phyloP scores from a whole-genome alignment of 2,888 invertebrate species.

The Ochropleura leucogaster region DNA sequence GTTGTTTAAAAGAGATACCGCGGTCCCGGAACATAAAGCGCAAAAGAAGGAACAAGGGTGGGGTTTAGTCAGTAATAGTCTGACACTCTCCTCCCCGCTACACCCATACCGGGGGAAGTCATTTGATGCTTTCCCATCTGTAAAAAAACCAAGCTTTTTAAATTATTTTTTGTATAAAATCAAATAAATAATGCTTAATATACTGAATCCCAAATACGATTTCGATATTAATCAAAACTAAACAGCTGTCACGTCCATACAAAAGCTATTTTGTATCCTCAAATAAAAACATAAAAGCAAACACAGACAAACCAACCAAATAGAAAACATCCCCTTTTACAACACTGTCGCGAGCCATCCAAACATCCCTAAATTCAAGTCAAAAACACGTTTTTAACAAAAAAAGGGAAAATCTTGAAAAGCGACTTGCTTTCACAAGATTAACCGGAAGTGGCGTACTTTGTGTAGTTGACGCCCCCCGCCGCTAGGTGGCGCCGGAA shows the following conservation, averaged over 20 bases:
- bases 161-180: not conserved
- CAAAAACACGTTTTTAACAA: constrained; percentile 59
- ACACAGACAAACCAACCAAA: constrained; percentile 27
- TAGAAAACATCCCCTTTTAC: constrained; percentile 29
- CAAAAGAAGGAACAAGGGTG: no score
- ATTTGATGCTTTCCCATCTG: no score
- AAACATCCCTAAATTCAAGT: constrained; percentile 57
- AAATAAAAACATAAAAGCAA: constrained; percentile 27
- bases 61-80: no score
- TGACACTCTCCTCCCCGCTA: no score
- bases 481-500: constrained; percentile 74
- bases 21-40: no score
- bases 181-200: not conserved
- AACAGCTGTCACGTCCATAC: not conserved
- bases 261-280: not conserved
- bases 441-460: constrained; percentile 72
- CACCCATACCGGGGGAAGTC: no score
- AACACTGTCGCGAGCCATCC: constrained; percentile 32
- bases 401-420: constrained; percentile 54
- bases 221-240: not conserved
- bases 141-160: not conserved
- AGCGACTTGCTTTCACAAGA: constrained; percentile 63
- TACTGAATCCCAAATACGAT: not conserved
- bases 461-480: constrained; percentile 74
- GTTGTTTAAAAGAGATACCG: no score